phyloP scores from a whole-genome alignment of 2,888 invertebrate genomes.

The Balanococcus diminutus region DNA sequence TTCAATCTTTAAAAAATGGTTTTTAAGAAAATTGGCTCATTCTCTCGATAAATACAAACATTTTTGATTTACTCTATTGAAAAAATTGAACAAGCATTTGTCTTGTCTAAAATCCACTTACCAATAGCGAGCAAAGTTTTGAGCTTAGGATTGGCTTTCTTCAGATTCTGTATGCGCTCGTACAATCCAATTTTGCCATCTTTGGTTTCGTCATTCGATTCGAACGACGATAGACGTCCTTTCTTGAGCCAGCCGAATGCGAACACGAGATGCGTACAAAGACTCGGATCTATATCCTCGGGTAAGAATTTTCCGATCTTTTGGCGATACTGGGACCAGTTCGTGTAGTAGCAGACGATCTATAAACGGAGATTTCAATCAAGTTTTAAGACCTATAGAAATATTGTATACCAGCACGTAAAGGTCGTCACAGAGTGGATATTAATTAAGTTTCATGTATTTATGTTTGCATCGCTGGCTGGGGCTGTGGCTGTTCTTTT shows the following conservation, averaged over 20 bases:
- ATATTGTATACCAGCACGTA: too few species aligned
- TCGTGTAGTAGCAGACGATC: slow-evolving; percentile 96
- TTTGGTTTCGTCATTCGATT: slow-evolving; percentile 93
- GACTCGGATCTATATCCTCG: slow-evolving; percentile 90
- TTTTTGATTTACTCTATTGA: too few species aligned
- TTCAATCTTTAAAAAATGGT: too few species aligned
- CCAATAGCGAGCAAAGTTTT: slow-evolving; percentile 93
- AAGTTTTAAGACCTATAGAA: not conserved
- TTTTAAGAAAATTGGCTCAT: too few species aligned
- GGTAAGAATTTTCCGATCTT: slow-evolving; percentile 91
- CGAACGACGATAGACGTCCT: slow-evolving; percentile 88
- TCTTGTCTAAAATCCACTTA: slow-evolving; percentile 62
- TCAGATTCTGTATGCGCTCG: slow-evolving; percentile 81
- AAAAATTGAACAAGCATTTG: too few species aligned
- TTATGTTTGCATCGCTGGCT: not conserved
- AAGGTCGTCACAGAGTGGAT: not conserved
- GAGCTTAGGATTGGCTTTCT: slow-evolving; percentile 86
- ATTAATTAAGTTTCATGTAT: not conserved
- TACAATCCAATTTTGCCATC: slow-evolving; percentile 91
- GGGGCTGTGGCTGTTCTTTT: too few species aligned
- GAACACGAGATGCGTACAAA: slow-evolving; percentile 96
- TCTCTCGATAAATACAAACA: too few species aligned
- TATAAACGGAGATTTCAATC: slow-evolving; percentile 61
- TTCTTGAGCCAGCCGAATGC: slow-evolving; percentile 98
- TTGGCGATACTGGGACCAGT: slow-evolving; percentile 96